Evolutionary conservation across 2,113 vertebrate genomes (phyloP).

Genomic region (Bubo blakistoni): DNA sequence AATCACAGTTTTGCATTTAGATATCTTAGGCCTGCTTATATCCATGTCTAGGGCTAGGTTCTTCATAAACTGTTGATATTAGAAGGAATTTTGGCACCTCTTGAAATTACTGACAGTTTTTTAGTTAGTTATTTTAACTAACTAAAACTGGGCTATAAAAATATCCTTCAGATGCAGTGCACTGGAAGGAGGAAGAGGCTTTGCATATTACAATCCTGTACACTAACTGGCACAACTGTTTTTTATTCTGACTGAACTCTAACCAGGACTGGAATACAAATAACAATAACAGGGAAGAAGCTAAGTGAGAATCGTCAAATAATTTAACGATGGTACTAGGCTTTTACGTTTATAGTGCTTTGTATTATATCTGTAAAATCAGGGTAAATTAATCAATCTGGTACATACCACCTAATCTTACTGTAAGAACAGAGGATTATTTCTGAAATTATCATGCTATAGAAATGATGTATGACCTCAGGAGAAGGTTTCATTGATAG

Average conservation of each 20-base stretch:
- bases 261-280: not conserved
- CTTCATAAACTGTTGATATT: not conserved
- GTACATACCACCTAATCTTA: not conserved
- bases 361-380: not conserved
- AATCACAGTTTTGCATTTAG: not conserved
- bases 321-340: not conserved
- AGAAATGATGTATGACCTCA: not conserved
- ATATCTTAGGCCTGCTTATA: not conserved
- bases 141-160: not conserved
- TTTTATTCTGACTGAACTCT: not conserved
- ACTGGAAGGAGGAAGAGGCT: not conserved
- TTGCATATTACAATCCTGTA: not conserved
- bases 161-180: not conserved
- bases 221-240: accelerated
- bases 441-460: not conserved
- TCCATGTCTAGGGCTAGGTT: not conserved
- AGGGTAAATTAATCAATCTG: not conserved
- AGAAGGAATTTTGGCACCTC: not conserved
- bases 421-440: not conserved
- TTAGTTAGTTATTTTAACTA: not conserved
- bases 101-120: not conserved
- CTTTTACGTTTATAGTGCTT: not conserved
- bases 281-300: not conserved
- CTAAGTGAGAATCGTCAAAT: not conserved
- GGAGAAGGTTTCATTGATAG: not conserved